Percentiles rank a stretch among this genome's conserved stretches.
phyloP scores from a whole-genome alignment of 35 echinoderm and acorn worm species.

The Nesometra sesokonis region DNA sequence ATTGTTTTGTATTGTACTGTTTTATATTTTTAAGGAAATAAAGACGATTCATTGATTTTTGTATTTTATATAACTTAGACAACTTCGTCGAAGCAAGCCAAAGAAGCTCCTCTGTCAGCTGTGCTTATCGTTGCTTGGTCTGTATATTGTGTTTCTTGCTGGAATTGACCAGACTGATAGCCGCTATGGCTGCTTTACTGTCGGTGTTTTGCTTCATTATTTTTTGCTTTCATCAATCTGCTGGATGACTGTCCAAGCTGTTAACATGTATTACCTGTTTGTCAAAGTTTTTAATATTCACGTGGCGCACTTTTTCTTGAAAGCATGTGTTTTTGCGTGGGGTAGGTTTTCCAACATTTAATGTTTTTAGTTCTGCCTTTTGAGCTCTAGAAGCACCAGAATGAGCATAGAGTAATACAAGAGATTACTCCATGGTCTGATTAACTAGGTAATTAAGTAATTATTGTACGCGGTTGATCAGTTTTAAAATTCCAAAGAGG shows the following conservation, averaged over 20 bases:
- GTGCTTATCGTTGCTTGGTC: constrained; percentile 20
- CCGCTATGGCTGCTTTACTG: background rate
- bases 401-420: no score
- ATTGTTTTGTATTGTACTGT: no score
- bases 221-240: constrained; percentile 36
- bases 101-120: constrained; percentile 20
- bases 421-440: no score
- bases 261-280: constrained; percentile 41
- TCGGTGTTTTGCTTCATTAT: constrained; percentile 34
- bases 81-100: background rate
- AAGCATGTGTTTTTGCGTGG: constrained; percentile 16
- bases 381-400: no score
- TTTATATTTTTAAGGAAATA: no score
- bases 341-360: no score
- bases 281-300: constrained; percentile 27
- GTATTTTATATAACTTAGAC: background rate
- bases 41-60: no score
- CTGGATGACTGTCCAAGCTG: constrained; percentile 48
- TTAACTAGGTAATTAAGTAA: no score
- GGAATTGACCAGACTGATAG: background rate
- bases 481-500: no score
- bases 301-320: constrained; percentile 19
- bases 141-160: no score
- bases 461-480: no score
- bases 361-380: no score